Conservation (phyloP, 2,797 vertebrate species). For the Periparus ater region DNA sequence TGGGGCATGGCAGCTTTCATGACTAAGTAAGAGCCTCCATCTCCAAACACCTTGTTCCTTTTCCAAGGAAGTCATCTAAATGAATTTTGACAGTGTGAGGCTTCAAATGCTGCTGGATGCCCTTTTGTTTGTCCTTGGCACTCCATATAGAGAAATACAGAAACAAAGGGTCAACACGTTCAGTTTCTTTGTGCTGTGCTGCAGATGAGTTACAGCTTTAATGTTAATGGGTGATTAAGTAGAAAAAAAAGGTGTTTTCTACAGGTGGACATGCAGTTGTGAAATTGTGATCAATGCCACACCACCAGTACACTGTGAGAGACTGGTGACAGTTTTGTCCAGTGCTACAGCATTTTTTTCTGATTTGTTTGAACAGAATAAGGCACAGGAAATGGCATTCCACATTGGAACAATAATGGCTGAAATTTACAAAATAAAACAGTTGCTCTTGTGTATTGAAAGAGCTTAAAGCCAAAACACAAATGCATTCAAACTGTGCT, state of each 20-base stretch:
- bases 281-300: neutral
- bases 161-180: fast-evolving
- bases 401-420: neutral
- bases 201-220: neutral
- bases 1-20: neutral
- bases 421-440: neutral
- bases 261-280: neutral
- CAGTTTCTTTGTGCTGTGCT: neutral
- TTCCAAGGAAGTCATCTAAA: neutral
- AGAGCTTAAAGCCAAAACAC: neutral
- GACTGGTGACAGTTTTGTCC: neutral
- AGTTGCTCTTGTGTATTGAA: neutral
- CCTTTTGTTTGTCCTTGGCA: neutral
- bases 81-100: neutral
- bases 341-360: neutral
- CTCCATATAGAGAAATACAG: neutral
- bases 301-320: neutral
- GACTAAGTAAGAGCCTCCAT: neutral
- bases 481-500: neutral
- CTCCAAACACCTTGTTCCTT: neutral
- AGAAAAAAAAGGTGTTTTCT: neutral
- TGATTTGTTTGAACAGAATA: neutral
- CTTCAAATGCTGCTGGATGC: neutral
- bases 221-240: neutral
- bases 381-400: neutral